Conservation (phyloP, 2,888 invertebrate genomes). For the Microplitis deprimator region DNA sequence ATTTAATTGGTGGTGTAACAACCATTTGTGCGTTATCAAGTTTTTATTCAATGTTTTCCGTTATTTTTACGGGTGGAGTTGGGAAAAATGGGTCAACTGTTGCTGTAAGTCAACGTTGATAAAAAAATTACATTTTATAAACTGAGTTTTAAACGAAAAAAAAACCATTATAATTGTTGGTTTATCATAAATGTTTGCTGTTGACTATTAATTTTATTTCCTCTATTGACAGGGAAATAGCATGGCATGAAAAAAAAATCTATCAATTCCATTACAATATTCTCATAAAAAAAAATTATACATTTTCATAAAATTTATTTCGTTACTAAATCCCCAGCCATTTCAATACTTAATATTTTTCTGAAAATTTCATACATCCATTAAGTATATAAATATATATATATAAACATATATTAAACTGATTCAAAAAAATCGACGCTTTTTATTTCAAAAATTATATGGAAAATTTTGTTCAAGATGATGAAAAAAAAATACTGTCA, state of each 20-base stretch:
- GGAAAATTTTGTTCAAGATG: too few species aligned
- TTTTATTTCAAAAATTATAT: too few species aligned
- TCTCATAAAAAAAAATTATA: neutral
- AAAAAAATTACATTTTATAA: neutral
- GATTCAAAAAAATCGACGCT: too few species aligned
- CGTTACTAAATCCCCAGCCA: neutral
- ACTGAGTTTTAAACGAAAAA: neutral
- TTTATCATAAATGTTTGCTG: neutral
- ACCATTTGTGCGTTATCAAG: constrained; percentile 81
- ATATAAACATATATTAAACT: neutral
- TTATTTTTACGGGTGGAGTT: constrained; percentile 86
- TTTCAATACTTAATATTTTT: neutral
- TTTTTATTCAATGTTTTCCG: constrained; percentile 80
- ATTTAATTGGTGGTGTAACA: constrained; percentile 83
- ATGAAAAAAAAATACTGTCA: too few species aligned
- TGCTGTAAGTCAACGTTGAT: constrained; percentile 83
- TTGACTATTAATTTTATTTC: constrained; percentile 1
- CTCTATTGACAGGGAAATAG: constrained; percentile 58
- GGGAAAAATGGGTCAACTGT: constrained; percentile 99
- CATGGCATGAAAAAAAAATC: constrained; percentile 68
- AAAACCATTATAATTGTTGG: constrained; percentile 15
- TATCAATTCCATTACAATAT: constrained; percentile 17
- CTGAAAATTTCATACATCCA: neutral
- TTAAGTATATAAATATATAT: constrained; percentile 12
- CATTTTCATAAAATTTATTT: neutral